These are phyloP conservation scores for Aporrectodea caliginosa DNA, from an alignment of 1,140 invertebrate genomes.

Conservation along the genomic window DNA sequence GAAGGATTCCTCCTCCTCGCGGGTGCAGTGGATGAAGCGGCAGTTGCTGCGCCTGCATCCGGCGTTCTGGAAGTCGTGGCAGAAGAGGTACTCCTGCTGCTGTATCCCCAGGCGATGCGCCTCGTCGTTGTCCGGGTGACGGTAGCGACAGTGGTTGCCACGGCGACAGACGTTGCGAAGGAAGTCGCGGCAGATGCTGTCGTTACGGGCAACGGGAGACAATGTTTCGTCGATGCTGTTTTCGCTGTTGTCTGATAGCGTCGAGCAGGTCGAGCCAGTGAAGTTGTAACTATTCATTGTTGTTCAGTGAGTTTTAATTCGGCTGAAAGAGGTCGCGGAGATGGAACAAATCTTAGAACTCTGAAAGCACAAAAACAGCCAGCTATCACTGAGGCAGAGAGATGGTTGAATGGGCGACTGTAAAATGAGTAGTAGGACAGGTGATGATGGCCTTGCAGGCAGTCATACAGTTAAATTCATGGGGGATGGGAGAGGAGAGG, in stretches of 20 bases:
- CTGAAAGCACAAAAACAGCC: too few relatives aligned
- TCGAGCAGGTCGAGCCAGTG: conserved; percentile 9
- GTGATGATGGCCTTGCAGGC: too few relatives aligned
- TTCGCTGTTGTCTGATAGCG: conserved; percentile 51
- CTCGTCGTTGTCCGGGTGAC: conserved; percentile 45
- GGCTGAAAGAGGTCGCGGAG: too few relatives aligned
- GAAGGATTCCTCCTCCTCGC: conserved; percentile 73
- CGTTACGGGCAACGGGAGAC: conserved; percentile 8
- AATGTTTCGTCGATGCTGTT: conserved; percentile 41
- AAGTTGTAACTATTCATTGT: background rate
- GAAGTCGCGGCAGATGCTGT: conserved; percentile 61
- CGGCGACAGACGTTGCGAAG: conserved; percentile 68
- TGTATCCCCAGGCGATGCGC: conserved; percentile 37
- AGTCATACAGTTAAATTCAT: too few relatives aligned
- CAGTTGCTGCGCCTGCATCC: conserved; percentile 41
- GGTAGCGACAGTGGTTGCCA: conserved; percentile 67
- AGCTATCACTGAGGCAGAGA: too few relatives aligned
- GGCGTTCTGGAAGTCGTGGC: conserved; percentile 78
- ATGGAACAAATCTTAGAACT: too few relatives aligned
- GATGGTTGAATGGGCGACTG: too few relatives aligned
- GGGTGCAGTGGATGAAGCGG: conserved; percentile 73
- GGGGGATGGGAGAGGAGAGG: too few relatives aligned
- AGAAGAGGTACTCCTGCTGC: conserved; percentile 65
- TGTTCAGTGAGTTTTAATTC: background rate
- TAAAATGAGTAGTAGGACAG: too few relatives aligned